Conservation (phyloP, 2,888 invertebrate species). For the Pardosa pseudoannulata region DNA sequence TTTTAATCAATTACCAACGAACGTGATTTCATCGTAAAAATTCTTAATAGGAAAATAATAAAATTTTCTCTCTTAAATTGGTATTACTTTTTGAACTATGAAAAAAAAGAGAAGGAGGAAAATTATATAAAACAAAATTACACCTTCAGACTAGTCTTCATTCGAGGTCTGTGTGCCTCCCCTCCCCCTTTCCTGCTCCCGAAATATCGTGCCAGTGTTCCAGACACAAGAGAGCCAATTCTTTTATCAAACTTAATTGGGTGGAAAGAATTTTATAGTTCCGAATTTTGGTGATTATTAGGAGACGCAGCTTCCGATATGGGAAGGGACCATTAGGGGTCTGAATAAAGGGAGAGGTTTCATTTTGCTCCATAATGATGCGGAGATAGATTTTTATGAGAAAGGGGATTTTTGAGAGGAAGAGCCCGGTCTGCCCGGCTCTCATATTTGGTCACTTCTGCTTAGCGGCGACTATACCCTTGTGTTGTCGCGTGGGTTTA, state of each 20-base stretch:
- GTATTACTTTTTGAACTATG: not conserved
- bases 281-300: slow-evolving; percentile 48
- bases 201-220: not conserved
- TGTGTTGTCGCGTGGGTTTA: too few species aligned
- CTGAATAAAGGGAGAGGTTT: slow-evolving; percentile 39
- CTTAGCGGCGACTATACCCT: too few species aligned
- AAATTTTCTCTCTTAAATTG: not conserved
- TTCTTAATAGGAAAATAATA: not conserved
- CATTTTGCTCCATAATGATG: slow-evolving; percentile 61
- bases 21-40: slow-evolving; percentile 7
- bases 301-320: slow-evolving; percentile 39
- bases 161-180: too few species aligned
- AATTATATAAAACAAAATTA: not conserved
- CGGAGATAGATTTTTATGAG: slow-evolving; percentile 52
- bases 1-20: not conserved
- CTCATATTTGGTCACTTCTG: too few species aligned
- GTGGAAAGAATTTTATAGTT: slow-evolving; percentile 71
- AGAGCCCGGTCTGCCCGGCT: too few species aligned
- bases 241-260: slow-evolving; percentile 66
- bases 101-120: slow-evolving; percentile 10
- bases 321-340: slow-evolving; percentile 39
- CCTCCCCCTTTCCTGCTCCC: not conserved
- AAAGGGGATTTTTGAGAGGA: not conserved
- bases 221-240: not conserved
- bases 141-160: not conserved